Evolutionary conservation across 2,113 vertebrate species (phyloP).

Genomic region (Montifringilla adamsi): DNA sequence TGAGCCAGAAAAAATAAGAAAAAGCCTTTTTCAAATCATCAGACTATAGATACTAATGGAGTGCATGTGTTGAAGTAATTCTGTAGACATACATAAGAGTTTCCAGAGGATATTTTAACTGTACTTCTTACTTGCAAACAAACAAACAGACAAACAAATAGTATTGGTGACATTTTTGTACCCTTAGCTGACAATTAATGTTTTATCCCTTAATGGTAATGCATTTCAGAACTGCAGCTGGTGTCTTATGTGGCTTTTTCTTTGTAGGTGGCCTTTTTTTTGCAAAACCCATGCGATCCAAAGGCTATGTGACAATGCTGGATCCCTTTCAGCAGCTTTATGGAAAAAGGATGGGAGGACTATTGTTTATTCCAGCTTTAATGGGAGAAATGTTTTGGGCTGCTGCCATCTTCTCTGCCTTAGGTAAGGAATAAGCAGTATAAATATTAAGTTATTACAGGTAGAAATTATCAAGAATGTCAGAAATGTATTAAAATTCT

Average conservation of each 20-base stretch:
- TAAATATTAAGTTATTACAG: background rate
- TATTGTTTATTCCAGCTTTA: constrained; percentile 93
- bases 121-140: background rate
- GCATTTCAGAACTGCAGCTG: background rate
- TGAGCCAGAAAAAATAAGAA: background rate
- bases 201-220: background rate
- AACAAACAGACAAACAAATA: background rate
- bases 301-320: constrained; percentile 96
- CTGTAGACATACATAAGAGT: background rate
- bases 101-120: background rate
- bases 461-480: background rate
- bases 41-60: background rate
- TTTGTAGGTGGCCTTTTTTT: constrained; percentile 92
- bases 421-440: constrained; percentile 78
- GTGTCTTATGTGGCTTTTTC: background rate
- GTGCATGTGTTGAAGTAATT: background rate
- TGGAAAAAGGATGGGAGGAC: constrained; percentile 93
- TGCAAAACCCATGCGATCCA: constrained; percentile 95
- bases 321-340: constrained; percentile 97
- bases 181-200: background rate
- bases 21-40: background rate
- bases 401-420: constrained; percentile 94
- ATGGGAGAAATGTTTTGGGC: constrained; percentile 99
- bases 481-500: background rate
- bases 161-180: background rate